These are phyloP conservation scores for Syngnathus acus DNA, from an alignment of 2,797 vertebrate genomes.

Conservation along the genomic window DNA sequence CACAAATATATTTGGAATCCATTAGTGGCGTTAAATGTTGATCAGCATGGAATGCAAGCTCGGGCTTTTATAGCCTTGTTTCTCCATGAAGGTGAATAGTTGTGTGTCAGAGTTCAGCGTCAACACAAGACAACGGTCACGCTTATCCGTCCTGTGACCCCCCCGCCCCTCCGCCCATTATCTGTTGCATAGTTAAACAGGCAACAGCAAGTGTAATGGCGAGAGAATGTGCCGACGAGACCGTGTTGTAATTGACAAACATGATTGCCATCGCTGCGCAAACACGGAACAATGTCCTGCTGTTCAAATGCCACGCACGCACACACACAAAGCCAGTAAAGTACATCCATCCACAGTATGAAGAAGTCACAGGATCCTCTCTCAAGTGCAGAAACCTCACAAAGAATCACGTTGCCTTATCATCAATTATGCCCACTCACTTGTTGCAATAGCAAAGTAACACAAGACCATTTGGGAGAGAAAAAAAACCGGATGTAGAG, in stretches of 20 bases:
- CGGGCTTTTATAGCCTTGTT: constrained; percentile 31
- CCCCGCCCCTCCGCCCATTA: constrained; percentile 6
- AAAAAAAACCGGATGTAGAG: not conserved
- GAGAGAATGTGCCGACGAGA: constrained; percentile 13
- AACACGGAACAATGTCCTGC: constrained; percentile 20
- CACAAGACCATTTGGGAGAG: not conserved
- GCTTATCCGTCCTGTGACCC: constrained; percentile 12
- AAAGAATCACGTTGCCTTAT: constrained; percentile 18
- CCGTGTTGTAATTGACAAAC: constrained; percentile 18
- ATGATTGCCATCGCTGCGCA: constrained; percentile 13
- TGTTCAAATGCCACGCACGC: constrained; percentile 19
- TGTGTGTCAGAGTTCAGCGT: constrained; percentile 28
- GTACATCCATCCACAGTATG: not conserved
- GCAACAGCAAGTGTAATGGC: constrained; percentile 17
- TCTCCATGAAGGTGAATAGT: constrained; percentile 21
- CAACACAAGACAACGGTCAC: constrained; percentile 28
- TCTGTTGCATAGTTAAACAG: constrained; percentile 23
- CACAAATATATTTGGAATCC: constrained; percentile 52
- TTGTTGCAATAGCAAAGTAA: not conserved
- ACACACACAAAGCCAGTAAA: not conserved
- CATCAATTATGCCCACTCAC: constrained; percentile 8
- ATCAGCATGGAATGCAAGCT: constrained; percentile 39
- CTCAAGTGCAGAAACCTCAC: constrained; percentile 16
- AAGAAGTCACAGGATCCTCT: constrained; percentile 29
- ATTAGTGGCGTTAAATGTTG: constrained; percentile 57